Conservation (phyloP, 2,797 vertebrate species). For the Peromyscus eremicus region DNA sequence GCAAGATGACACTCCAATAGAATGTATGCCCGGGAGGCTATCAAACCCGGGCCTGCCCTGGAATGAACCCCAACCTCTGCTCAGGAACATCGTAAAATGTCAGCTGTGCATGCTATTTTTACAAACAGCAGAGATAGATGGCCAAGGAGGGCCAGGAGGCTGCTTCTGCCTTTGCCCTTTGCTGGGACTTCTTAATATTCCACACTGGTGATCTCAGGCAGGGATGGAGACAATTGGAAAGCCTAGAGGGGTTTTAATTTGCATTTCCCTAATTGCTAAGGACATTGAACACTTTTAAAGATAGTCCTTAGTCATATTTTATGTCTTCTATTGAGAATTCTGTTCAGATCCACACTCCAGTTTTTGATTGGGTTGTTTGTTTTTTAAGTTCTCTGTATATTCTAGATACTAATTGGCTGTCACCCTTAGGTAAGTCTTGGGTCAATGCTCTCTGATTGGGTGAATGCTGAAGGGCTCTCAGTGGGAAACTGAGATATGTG, state of each 20-base stretch:
- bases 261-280: not conserved
- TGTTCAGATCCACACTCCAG: not conserved
- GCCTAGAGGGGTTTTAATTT: not conserved
- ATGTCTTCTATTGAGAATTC: not conserved
- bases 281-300: not conserved
- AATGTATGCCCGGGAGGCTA: not conserved
- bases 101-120: not conserved
- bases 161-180: not conserved
- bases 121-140: not conserved
- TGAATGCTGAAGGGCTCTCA: not conserved
- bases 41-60: not conserved
- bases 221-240: not conserved
- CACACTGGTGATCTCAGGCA: fast-evolving
- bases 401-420: not conserved
- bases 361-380: not conserved
- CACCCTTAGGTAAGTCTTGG: not conserved
- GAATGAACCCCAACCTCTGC: not conserved
- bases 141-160: not conserved
- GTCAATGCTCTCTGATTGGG: not conserved
- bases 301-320: not conserved
- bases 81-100: slow-evolving; percentile 19
- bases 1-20: not conserved
- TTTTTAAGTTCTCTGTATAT: not conserved
- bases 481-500: not conserved
- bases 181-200: not conserved